These are phyloP conservation scores for Pyrrhia umbra DNA, from an alignment of 2,888 invertebrate species.

Conservation along the genomic window DNA sequence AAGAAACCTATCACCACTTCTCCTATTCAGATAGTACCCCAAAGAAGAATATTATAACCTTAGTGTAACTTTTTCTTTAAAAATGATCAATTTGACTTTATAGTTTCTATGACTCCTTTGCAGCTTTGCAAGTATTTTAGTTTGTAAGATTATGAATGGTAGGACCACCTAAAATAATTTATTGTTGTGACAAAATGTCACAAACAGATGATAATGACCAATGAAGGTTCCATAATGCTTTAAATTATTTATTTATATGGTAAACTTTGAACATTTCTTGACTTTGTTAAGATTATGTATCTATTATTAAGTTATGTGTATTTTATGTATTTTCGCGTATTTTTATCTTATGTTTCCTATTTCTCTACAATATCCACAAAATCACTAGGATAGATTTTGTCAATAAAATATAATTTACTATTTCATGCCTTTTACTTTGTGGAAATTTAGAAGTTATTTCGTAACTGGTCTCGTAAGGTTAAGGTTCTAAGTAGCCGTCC, in stretches of 20 bases:
- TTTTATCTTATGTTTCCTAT: neutral
- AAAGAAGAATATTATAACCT: slow-evolving; percentile 80
- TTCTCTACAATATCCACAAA: neutral
- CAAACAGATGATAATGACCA: slow-evolving; percentile 1
- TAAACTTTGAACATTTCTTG: neutral
- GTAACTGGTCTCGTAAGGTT: no score
- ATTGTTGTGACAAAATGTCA: slow-evolving; percentile 31
- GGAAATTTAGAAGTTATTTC: no score
- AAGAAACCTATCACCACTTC: slow-evolving; percentile 84
- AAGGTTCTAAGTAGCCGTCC: no score
- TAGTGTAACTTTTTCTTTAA: slow-evolving; percentile 39
- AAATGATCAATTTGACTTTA: slow-evolving; percentile 26
- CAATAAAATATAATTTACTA: neutral
- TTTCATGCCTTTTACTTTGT: no score
- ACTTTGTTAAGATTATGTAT: neutral
- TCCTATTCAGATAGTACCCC: slow-evolving; percentile 82
- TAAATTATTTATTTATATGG: slow-evolving; percentile 5
- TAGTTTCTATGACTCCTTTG: slow-evolving; percentile 32
- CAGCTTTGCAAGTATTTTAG: slow-evolving; percentile 47
- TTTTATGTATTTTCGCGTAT: slow-evolving; percentile 1
- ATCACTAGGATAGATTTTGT: neutral
- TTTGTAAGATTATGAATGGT: slow-evolving; percentile 44
- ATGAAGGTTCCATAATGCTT: slow-evolving; percentile 27
- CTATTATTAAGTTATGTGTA: neutral
- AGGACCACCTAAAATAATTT: slow-evolving; percentile 43